Evolutionary conservation across 2,888 invertebrate genomes (phyloP), one percentile per base, ranked within the genome.

Genomic region (Smittia aterrima): DNA sequence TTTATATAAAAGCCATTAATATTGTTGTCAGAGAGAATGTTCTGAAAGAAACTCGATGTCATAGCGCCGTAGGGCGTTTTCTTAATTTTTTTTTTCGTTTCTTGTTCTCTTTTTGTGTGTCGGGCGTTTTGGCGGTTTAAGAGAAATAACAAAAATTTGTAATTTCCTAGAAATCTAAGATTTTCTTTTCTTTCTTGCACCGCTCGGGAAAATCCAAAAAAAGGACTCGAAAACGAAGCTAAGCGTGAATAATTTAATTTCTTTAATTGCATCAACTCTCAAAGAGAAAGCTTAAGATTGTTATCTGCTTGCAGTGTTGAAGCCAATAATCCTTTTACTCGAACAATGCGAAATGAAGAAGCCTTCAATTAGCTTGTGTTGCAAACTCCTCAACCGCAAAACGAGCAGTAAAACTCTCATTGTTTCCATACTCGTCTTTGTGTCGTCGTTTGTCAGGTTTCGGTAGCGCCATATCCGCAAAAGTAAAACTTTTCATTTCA

Each of bases 1-100:
- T 74, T 74, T 66, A 74, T 74, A 74, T 66, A 66, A 74, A 74
- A 74, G 74, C 74, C 74, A 74, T 74, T 74, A 74, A 74, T 74
- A 74, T 74, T 66, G 66, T 66, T 74, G 74, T 74, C 74, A 74
- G 66, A 66, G 66, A 24, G 54, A 74, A 74, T 64, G 74, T 74
- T 74, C 66, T 18, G 32, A 38, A 22, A 58, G 58, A 58, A 58
- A 58, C n/a, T 67, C 41, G 67, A 67, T 64, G 64, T 74, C 66
- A 66, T 66, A 74, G 74, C 74, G 74, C 74, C 74, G 66, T 27
- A 24, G 66, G 74, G 66, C 54, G 47, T 67, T 64, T 25, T 64
- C 64, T 64, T 70, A 70, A 62, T 72, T 72, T 72, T 72, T 62
- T 62, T 72, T 20, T 68, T 66, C 40, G 7, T 66, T 66, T 71